Evolutionary conservation across 1,140 invertebrate species (phyloP).

Genomic region (Atta colombica): DNA sequence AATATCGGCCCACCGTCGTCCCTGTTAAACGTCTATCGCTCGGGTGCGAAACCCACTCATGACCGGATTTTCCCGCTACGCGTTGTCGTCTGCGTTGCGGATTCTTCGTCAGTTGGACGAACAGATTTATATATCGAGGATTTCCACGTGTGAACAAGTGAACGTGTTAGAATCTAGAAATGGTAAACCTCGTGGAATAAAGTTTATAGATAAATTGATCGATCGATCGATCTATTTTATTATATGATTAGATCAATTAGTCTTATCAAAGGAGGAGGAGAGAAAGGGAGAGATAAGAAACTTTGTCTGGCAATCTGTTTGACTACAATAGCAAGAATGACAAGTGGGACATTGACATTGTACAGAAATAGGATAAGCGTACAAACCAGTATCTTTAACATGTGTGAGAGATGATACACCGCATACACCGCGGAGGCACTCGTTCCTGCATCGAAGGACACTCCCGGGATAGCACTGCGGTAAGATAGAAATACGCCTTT

Average conservation of each 20-base stretch:
- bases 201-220: neutral
- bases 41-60: conserved; percentile 75
- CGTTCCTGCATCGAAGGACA: conserved; percentile 55
- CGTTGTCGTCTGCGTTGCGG: conserved; percentile 49
- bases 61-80: conserved; percentile 69
- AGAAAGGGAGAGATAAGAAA: neutral
- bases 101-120: conserved; percentile 27
- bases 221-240: conserved; percentile 33
- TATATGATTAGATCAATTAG: conserved; percentile 5
- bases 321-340: neutral
- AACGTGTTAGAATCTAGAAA: neutral
- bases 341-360: neutral
- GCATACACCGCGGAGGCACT: conserved; percentile 59
- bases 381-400: conserved; percentile 60
- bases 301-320: neutral
- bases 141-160: neutral
- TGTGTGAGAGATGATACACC: conserved; percentile 37
- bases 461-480: conserved; percentile 57
- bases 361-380: conserved; percentile 31
- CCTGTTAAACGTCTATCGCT: conserved; percentile 75
- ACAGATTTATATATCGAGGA: conserved; percentile 45
- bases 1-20: conserved; percentile 79
- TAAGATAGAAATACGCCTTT: conserved; percentile 57
- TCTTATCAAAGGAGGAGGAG: neutral
- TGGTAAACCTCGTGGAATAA: neutral